Base-by-base conservation (phyloP, 2,797 vertebrate genomes). In the Rhinella marina region DNA sequence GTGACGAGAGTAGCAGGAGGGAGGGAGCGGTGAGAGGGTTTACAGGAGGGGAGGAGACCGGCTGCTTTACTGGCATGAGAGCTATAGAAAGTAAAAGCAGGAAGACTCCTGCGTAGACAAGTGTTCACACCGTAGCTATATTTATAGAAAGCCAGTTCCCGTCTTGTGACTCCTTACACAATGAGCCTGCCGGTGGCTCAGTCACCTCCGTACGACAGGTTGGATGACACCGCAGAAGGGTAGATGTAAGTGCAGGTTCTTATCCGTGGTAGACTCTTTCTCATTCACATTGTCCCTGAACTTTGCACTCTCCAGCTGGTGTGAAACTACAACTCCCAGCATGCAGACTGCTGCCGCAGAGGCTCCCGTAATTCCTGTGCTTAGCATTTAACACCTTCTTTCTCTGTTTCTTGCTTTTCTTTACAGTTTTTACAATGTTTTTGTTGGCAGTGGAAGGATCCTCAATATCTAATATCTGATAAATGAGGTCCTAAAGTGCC, bases 81-180 rank as follows among this genome's bases (percentile, higher is more conserved):
- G 17, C 50, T 56, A 56, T 32, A 52, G 81, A 72, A 3, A 72
- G 48, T 23, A 56, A 72, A 73, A 73, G 66, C n/a, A 84, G 82
- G 82, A 73, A 72, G 81, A 32, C 27, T 56, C 11, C 16, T 9
- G 41, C 27, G 13, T 7, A 13, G 21, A 70, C 56, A 4, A n/a
- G n/a, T 29, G 23, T 29, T 70, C n/a, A 11, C 59, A 80, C 27
- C 27, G 19, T 62, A 41, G 29, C 25, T 72, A 83, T 57, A 56
- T 25, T 17, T 72, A 32, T 32, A 84, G 17, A 73, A n/a, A 23
- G 1, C 16, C 25, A 32, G 64, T 83, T 83, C 81, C 81, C 56
- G 66, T 82, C 81, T 70, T 66, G 41, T 82, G 64, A 81, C 17
- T 19, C 41, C 0, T 19, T 27, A 32, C 62, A 70, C 81, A 70